Conservation (phyloP, 2,113 vertebrate genomes). For the Ondatra zibethicus region DNA sequence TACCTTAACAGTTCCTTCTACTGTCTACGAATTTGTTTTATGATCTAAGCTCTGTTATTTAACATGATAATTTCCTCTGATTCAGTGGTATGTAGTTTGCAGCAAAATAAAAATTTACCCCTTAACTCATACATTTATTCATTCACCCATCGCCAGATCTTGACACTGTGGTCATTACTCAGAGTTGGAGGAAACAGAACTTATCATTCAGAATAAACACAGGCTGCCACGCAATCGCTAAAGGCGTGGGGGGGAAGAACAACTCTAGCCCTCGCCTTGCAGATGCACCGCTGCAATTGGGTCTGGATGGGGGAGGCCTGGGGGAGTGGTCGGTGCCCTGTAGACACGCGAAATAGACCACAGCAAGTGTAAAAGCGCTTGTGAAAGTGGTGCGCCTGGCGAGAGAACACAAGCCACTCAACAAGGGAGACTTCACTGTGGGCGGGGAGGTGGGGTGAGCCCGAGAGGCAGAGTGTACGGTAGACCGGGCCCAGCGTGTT, state of each 20-base stretch:
- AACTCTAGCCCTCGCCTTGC: background rate
- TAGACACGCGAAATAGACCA: background rate
- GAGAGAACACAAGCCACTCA: too few relatives aligned
- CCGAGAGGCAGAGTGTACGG: background rate
- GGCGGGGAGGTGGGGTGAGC: background rate
- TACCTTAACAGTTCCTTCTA: background rate
- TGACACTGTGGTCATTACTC: background rate
- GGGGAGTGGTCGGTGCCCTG: background rate
- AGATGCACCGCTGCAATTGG: background rate
- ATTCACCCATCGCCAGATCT: background rate
- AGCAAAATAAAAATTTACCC: slow-evolving; percentile 28
- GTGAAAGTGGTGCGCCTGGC: background rate
- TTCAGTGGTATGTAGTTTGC: background rate
- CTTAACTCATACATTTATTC: slow-evolving; percentile 45
- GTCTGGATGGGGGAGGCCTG: background rate
- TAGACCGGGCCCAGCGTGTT: background rate
- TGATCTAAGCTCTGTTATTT: background rate
- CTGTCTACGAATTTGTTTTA: background rate
- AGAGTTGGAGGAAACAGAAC: background rate
- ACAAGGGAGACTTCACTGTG: too few relatives aligned
- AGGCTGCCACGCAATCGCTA: background rate
- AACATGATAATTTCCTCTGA: slow-evolving; percentile 41
- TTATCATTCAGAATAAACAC: background rate
- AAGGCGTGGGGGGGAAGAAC: background rate
- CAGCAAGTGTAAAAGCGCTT: rapidly evolving